A percentile compares a stretch with the other conserved stretches of the same genome.
phyloP scores from a whole-genome alignment of 2,797 vertebrate genomes.

The Molothrus ater region DNA sequence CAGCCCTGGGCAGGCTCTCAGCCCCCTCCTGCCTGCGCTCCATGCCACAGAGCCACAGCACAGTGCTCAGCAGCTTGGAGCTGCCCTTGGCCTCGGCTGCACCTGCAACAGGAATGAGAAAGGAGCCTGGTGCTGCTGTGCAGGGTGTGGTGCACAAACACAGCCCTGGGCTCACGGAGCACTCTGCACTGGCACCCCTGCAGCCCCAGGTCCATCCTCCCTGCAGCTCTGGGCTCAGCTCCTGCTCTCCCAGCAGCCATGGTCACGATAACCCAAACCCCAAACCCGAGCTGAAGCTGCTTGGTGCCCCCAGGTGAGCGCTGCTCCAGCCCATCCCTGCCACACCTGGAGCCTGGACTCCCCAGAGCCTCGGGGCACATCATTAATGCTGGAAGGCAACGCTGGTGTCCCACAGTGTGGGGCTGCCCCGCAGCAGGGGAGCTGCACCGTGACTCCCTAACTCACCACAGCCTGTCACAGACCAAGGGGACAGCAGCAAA shows the following conservation, averaged over 20 bases:
- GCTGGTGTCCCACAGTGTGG: neutral
- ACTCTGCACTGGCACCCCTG: neutral
- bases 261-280: fast-evolving
- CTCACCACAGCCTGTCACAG: neutral
- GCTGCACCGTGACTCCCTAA: neutral
- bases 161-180: fast-evolving
- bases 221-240: neutral
- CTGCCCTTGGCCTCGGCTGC: neutral
- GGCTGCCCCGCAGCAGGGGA: neutral
- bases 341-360: fast-evolving
- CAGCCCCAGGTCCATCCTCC: neutral
- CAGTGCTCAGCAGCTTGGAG: slow-evolving; percentile 69
- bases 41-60: slow-evolving; percentile 94
- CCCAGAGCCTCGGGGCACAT: neutral
- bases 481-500: neutral
- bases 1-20: fast-evolving
- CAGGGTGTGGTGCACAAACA: neutral
- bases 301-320: neutral
- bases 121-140: neutral
- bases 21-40: slow-evolving; percentile 57
- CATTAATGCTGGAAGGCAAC: neutral
- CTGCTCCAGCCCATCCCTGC: neutral
- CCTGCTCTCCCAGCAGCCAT: neutral
- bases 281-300: neutral
- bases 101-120: slow-evolving; percentile 1